Base-by-base conservation (phyloP, 2,888 invertebrate species). In the Pandemis corylana region DNA sequence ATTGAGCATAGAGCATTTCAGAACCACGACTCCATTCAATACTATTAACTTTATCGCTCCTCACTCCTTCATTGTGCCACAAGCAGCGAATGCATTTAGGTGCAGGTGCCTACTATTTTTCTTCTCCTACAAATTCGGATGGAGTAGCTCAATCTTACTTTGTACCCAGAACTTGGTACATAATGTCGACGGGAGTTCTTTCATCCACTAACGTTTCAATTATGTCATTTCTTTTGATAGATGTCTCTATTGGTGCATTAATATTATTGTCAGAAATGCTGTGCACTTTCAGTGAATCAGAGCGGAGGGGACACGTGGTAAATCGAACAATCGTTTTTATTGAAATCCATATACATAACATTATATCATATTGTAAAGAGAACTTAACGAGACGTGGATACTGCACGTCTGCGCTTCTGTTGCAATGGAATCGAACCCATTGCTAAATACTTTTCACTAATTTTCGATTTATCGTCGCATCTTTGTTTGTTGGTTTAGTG, bases 21-120 rank as follows among this genome's bases (percentile, higher is more conserved):
- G 13, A 49, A 13, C 5, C 49, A 49, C 13, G n/a, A n/a, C n/a
- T n/a, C 13, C 51, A 51, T 51, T n/a, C 4, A 12, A 12, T 46
- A 10, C 2, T 44, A 9, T 46, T 46, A n/a, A 51, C n/a, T 51
- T 13, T 51, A 51, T 51, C 63, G 68, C 70, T 72, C 46, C 15
- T 10, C 65, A 7, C 62, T 56, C 10, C 28, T 65, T 13, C 28
- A 59, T 76, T 75, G 64, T 20, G 28, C 51, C 65, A 75, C 81
- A 78, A 80, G 84, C 85, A 84, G 79, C 82, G 82, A 86, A 87
- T 92, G 93, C 92, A 90, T 91, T 92, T 92, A 92, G 89, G 89
- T 92, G 93, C 93, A 93, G 93, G 91, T 92, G 91, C 88, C 87
- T 89, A 88, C 90, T 85, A 92, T 92, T 91, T 91, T 90, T 92